Conservation (phyloP, 2,888 invertebrate species). For the Glaucopsyche alexis region DNA sequence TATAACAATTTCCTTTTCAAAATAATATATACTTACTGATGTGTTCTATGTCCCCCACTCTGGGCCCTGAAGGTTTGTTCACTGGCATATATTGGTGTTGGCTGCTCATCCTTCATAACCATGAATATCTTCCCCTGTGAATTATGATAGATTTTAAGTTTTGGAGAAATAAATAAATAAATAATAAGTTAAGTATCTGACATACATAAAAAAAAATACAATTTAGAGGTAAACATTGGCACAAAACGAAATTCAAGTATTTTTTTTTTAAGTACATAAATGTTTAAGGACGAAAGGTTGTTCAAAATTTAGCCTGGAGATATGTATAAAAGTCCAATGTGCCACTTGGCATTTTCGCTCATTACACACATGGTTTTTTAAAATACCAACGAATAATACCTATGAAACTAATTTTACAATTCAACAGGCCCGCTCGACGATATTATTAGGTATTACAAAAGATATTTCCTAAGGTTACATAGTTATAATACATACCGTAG, state of each 20-base stretch:
- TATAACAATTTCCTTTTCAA: no score
- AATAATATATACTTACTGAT: slow-evolving; percentile 63
- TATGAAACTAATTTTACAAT: not conserved
- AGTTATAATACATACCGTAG: no score
- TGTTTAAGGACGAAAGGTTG: no score
- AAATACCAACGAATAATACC: no score
- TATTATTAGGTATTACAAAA: not conserved
- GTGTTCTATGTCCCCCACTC: slow-evolving; percentile 81
- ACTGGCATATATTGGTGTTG: slow-evolving; percentile 78
- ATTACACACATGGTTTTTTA: no score
- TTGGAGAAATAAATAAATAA: not conserved
- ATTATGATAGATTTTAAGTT: not conserved
- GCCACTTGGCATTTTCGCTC: no score
- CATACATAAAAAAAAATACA: not conserved
- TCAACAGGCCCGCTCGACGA: not conserved
- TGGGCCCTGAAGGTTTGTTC: slow-evolving; percentile 65
- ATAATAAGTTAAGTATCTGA: no score
- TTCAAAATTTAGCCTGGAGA: no score
- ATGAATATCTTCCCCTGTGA: slow-evolving; percentile 30
- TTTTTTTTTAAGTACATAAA: no score
- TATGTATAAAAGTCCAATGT: no score
- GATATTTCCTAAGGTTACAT: slow-evolving; percentile 1
- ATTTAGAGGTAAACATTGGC: not conserved
- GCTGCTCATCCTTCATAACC: slow-evolving; percentile 61
- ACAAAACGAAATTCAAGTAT: no score